Conservation (phyloP, 2,888 invertebrate genomes). For the Oxyscelio sp. region DNA sequence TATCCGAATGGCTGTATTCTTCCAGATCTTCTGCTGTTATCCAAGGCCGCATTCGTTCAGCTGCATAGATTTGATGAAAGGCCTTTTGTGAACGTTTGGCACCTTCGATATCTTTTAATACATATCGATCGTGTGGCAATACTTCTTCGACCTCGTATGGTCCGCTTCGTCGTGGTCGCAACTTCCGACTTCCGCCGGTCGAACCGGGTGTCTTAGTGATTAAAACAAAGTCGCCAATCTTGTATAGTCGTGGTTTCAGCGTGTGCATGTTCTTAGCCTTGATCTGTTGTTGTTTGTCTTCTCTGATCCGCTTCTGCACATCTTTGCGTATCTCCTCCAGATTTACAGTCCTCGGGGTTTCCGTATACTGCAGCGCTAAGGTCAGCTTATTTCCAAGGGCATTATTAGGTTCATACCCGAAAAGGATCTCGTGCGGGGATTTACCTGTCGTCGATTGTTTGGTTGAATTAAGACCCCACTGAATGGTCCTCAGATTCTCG, state of each 20-base stretch:
- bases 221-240: neutral
- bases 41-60: slow-evolving; percentile 10
- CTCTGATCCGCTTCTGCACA: neutral
- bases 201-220: neutral
- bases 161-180: neutral
- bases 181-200: slow-evolving; percentile 28
- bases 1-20: neutral
- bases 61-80: slow-evolving; percentile 9
- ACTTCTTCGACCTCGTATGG: slow-evolving; percentile 15
- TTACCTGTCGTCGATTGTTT: slow-evolving; percentile 1
- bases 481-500: neutral
- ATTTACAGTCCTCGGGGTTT: neutral
- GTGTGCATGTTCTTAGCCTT: neutral
- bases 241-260: neutral
- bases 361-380: neutral
- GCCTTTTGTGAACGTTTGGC: neutral
- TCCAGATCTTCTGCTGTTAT: neutral
- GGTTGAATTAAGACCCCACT: slow-evolving; percentile 29
- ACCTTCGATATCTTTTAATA: slow-evolving; percentile 1
- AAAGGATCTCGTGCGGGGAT: neutral
- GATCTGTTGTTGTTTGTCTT: neutral
- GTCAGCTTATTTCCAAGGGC: slow-evolving; percentile 12
- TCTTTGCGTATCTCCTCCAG: neutral
- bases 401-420: slow-evolving; percentile 12
- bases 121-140: neutral